Evolutionary conservation across 2,797 vertebrate genomes (phyloP).

Genomic region (Zenarchopterus dispar): DNA sequence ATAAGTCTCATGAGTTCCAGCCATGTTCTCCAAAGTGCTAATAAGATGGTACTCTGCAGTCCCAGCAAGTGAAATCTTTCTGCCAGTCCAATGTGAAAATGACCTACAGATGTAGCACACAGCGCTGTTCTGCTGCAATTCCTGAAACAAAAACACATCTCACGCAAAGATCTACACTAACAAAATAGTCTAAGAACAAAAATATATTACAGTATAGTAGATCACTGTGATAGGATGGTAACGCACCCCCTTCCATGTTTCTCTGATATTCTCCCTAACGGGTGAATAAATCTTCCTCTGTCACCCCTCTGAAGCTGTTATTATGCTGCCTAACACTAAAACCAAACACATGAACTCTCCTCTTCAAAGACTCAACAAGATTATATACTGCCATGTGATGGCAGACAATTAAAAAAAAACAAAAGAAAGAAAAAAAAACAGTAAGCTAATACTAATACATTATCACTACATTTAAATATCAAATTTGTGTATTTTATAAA

Average conservation of each 20-base stretch:
- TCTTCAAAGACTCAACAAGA: conserved; percentile 70
- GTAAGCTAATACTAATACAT: conserved; percentile 82
- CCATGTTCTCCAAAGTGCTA: conserved; percentile 51
- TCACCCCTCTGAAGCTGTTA: conserved; percentile 17
- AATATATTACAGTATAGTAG: conserved; percentile 65
- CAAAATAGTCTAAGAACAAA: conserved; percentile 52
- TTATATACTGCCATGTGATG: conserved; percentile 80
- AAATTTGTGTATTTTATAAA: conserved; percentile 73
- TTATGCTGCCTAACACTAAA: conserved; percentile 9
- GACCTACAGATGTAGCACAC: conserved; percentile 27
- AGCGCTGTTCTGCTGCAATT: conserved; percentile 38
- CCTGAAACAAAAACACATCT: conserved; percentile 45
- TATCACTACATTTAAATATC: conserved; percentile 85
- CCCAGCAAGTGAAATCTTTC: conserved; percentile 30
- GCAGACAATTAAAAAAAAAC: conserved; percentile 83
- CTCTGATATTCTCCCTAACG: conserved; percentile 1
- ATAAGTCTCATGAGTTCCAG: conserved; percentile 49
- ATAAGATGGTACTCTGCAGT: conserved; percentile 39
- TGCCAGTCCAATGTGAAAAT: conserved; percentile 42
- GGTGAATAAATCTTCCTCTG: neutral
- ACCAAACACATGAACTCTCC: conserved; percentile 43
- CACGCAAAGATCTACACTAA: conserved; percentile 55
- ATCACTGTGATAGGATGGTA: conserved; percentile 28
- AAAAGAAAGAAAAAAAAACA: conserved; percentile 74
- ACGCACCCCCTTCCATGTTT: neutral